A percentile compares a stretch with the other conserved stretches of the same genome.
Conservation (phyloP, 2,113 vertebrate species). For the Pteruthius melanotis region DNA sequence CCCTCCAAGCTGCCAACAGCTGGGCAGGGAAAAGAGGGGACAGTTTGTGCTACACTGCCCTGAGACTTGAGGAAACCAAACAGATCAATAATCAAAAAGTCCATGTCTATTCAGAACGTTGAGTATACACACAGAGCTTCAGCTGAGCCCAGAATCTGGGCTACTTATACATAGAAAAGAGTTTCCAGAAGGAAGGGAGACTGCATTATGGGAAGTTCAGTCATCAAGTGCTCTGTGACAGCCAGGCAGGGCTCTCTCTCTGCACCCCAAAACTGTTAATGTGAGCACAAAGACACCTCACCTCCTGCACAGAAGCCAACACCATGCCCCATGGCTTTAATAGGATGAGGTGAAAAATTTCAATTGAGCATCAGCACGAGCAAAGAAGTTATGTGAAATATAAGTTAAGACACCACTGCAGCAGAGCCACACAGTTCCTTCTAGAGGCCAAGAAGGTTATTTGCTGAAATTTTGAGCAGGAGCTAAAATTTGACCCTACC, state of each 20-base stretch:
- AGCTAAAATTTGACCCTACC: neutral
- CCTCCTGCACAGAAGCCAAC: neutral
- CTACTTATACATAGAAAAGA: neutral
- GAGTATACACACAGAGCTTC: neutral
- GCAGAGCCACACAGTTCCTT: neutral
- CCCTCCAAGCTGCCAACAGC: neutral
- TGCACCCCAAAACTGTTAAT: accelerated
- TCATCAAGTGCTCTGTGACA: neutral
- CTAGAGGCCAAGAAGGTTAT: neutral
- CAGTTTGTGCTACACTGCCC: neutral
- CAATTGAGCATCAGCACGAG: accelerated
- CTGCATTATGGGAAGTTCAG: neutral
- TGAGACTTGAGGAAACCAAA: neutral
- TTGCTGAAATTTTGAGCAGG: neutral
- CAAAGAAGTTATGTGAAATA: neutral
- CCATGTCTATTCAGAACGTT: neutral
- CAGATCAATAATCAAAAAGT: neutral
- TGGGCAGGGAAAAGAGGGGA: neutral
- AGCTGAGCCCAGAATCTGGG: neutral
- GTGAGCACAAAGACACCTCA: accelerated
- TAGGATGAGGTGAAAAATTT: accelerated
- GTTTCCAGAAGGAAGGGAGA: neutral
- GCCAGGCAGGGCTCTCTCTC: neutral
- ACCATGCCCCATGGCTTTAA: accelerated
- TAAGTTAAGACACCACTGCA: neutral